Evolutionary conservation across 2,888 invertebrate genomes (phyloP), one percentile per base, ranked within the genome.

Genomic region (Drosophila mayaguana): DNA sequence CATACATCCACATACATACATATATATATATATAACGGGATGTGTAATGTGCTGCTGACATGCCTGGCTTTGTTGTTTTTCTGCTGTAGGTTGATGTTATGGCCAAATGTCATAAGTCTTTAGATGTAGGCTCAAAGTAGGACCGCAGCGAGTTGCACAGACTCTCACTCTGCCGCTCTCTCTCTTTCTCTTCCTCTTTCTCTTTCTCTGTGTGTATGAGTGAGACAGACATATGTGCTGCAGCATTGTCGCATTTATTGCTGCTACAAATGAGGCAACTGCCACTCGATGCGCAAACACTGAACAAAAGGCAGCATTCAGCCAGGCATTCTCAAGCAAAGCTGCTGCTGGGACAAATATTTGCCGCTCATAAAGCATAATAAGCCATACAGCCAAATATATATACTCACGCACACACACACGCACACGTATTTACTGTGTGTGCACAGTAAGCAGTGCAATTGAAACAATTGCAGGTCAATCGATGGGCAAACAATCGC

Each of bases 31-130:
- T 40, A 43, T 22, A 56, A 60, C 22, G 60, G 69, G 51, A 50
- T 75, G 53, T 83, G 76, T 84, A 84, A 84, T 89, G 87, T 89
- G 81, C 72, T 81, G 79, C 79, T 79, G 84, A 84, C 89, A 88
- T 88, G 89, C 80, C 66, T 63, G 40, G 34, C 51, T 61, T 51
- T 67, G 57, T 50, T 69, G 59, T 28, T 69, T 54, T 22, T 56
- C 18, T 22, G 43, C 14, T 61, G 64, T 56, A 78, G 60, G 38
- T 42, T 63, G 48, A 36, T 79, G 63, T 57, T 81, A 67, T 71
- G 81, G 63, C 69, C 71, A 78, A 88, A 83, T 88, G 81, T 87
- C 87, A 83, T 80, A 85, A 85, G 88, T 80, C 83, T 77, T 84
- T 84, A 82, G 87, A 66, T 62, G 55, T 71, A 43, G 63, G 59